Evolutionary conservation across 2,888 invertebrate species (phyloP).

Genomic region (Asteroscopus sphinx): DNA sequence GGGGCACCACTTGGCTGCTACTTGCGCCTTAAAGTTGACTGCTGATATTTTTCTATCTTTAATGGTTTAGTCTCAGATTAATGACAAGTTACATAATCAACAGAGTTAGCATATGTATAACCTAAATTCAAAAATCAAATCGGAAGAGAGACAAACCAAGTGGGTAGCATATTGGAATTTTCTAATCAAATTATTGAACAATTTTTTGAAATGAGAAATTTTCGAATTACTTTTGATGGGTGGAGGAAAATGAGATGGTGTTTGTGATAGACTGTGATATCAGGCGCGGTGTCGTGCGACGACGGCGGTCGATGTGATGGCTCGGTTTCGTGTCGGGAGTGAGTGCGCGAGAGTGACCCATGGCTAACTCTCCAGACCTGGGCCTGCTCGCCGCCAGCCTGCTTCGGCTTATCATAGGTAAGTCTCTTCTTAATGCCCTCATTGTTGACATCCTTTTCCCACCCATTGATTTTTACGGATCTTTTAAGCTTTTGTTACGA

Average conservation of each 20-base stretch:
- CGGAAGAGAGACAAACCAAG: background rate
- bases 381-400: conserved; percentile 90
- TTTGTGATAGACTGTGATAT: conserved; percentile 24
- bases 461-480: too few species aligned
- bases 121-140: background rate
- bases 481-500: too few species aligned
- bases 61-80: too few species aligned
- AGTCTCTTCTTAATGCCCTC: conserved; percentile 67
- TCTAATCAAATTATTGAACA: conserved; percentile 7
- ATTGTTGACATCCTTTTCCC: background rate
- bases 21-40: too few species aligned
- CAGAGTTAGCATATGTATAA: background rate
- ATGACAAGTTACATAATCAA: too few species aligned
- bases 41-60: too few species aligned
- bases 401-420: conserved; percentile 91
- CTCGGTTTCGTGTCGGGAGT: conserved; percentile 72
- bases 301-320: conserved; percentile 77
- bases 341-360: conserved; percentile 80
- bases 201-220: conserved; percentile 16
- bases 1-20: too few species aligned
- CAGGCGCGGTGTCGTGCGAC: conserved; percentile 49
- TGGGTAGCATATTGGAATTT: background rate
- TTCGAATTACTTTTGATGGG: conserved; percentile 13
- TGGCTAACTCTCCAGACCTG: conserved; percentile 91
- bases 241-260: conserved; percentile 17